Base-by-base conservation (phyloP, 2,888 invertebrate species). In the Baronia brevicornis region DNA sequence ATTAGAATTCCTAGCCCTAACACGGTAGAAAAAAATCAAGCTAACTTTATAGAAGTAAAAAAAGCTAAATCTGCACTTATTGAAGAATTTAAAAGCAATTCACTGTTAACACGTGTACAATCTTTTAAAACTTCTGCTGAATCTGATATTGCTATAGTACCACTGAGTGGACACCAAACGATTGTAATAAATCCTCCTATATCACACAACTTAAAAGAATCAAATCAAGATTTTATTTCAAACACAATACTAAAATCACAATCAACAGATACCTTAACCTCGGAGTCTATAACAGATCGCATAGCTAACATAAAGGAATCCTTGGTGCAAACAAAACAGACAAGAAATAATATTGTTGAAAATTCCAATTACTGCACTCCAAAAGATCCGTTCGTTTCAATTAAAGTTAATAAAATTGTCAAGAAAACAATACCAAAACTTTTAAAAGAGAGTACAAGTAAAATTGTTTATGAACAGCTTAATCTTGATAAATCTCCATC, bases 81-180 rank as follows among this genome's bases (percentile, higher is more conserved):
- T 10, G 68, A 71, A 48, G 72, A 75, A 44, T 46, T 54, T 6
- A 71, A 58, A 49, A 63, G 59, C 13, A 61, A 69, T 37, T 68
- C 72, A n/a, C 57, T 84, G 28, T 43, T 82, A 41, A 74, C 80
- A 14, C 56, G 82, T 46, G 80, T 82, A 3, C 82, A 82, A 46
- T 80, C 82, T 18, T 84, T 84, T 37, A 84, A 84, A 51, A 79
- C 80, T 38, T 69, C 74, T 2, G 68, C 74, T n/a, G 74, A 80
- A 41, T 75, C 79, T n/a, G 78, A 72, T 45, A 75, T 85, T 38
- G 66, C 77, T 33, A 70, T 85, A 28, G 66, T 85, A 20, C 85
- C 85, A 23, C 53, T 85, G 38, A 85, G 85, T 46, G 84, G 85
- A 25, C 84, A 85, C 52, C 85, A 85, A 66, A 85, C 85, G n/a